Evolutionary conservation across 37 sponge, comb jelly and placozoan genomes (phyloP), one percentile per base, ranked within the genome.

Genomic region (Axinella damicornis): DNA sequence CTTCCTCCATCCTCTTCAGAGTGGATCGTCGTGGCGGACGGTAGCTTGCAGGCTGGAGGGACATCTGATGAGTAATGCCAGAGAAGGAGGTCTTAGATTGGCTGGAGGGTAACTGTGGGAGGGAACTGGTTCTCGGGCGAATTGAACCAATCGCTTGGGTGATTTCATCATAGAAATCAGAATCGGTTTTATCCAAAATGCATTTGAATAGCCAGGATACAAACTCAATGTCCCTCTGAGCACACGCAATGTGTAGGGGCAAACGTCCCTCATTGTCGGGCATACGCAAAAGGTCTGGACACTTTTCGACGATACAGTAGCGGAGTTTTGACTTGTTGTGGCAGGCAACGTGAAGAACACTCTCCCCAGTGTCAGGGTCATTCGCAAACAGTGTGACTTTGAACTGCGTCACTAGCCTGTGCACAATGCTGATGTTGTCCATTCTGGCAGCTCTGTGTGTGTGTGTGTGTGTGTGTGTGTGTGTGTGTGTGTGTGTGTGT

Each of bases 281-380:
- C 5, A 54, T 72, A 2, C 66, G 27, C 18, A 94, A 57, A 16
- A 94, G 84, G 5, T 66, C 65, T n/a, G 87, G 90, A 39, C 33
- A 83, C 4, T 68, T 38, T 27, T 78, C 77, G 38, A 73, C 83
- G 18, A 87, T 41, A 81, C 69, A 79, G 76, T 41, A 94, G 22
- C 94, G 78, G 14, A 89, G 74, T 4, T 62, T 52, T 15, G 82
- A 83, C 54, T 56, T 83, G 13, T 65, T 58, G 53, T 70, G 32
- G 71, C 89, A 85, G 17, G 94, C 90, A 56, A 90, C 56, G 71
- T 94, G 94, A 30, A 94, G 79, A n/a, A 82, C 52, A 14, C 65
- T 80, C n/a, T 83, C 67, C 11, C 58, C 85, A 2, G 77, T 82
- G 5, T 52, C 30, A 5, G 54, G 60, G 66, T 94, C 87, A 20